phyloP scores from a whole-genome alignment of 2,888 invertebrate species.

The Merodon equestris region DNA sequence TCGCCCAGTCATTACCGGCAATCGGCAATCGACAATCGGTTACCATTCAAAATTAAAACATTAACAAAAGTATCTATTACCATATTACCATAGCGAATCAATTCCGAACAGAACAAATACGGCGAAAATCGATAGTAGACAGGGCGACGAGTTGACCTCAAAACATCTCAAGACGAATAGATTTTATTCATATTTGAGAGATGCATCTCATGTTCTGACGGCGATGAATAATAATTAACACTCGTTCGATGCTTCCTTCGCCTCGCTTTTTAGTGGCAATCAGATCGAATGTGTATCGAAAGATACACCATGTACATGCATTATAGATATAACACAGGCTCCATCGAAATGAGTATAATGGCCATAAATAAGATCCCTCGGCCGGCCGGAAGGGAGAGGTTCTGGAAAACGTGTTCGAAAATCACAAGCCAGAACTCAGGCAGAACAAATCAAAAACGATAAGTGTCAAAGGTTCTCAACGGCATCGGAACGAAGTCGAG shows the following conservation, averaged over 20 bases:
- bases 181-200: too few relatives aligned
- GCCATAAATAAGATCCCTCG: conserved; percentile 65
- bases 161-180: too few relatives aligned
- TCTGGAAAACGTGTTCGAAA: conserved; percentile 61
- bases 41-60: conserved; percentile 39
- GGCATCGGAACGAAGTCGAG: conserved; percentile 20
- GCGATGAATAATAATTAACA: conserved; percentile 61
- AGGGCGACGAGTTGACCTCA: too few relatives aligned
- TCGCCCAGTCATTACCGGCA: too few relatives aligned
- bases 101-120: conserved; percentile 17
- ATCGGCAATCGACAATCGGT: too few relatives aligned
- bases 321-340: conserved; percentile 35
- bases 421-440: conserved; percentile 59
- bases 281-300: conserved; percentile 45
- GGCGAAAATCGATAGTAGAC: conserved; percentile 26
- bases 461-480: conserved; percentile 67
- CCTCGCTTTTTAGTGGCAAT: conserved; percentile 41
- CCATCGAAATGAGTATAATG: conserved; percentile 40
- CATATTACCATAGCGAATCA: conserved; percentile 50
- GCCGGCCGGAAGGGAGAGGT: conserved; percentile 25
- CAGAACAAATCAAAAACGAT: conserved; percentile 69
- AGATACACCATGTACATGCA: neutral
- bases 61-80: conserved; percentile 58
- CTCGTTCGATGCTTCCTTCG: conserved; percentile 47
- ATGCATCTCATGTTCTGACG: too few relatives aligned